Base-by-base conservation (phyloP, 2,797 vertebrate species). In the Knipowitschia caucasica region DNA sequence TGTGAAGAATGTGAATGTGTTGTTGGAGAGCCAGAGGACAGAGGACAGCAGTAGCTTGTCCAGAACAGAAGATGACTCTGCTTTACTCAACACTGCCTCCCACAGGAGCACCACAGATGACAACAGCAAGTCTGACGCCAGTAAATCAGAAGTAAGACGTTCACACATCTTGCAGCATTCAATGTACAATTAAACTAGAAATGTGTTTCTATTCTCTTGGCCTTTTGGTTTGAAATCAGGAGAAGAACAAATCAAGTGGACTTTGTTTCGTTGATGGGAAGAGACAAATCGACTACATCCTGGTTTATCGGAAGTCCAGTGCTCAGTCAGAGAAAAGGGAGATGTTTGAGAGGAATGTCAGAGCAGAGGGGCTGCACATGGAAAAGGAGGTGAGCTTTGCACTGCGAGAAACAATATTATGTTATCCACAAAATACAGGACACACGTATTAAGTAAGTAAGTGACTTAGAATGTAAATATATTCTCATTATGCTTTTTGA, bases 311-410 rank as follows among this genome's bases (percentile, higher is more conserved):
- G 81, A 96, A 95, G 88, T 92, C 93, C 67, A 94, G 81, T 56
- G 82, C 81, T 0, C 92, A 93, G 67, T 86, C 89, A 1, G 94
- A 95, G 74, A 96, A 95, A 77, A 92, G 94, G 71, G 94, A 96
- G 66, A 73, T 96, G 35, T 96, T 95, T 85, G 94, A 96, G 83
- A 88, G 94, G 69, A 96, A 96, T 80, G 90, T 96, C 56, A 91
- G 94, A 60, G 94, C 93, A 50, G 94, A 96, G 86, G 94, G 94
- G 50, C 69, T 96, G 53, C 92, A 94, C 35, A 93, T 94, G 92
- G 94, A 96, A 56, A 96, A 96, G 82, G 93, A 95, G 92, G 94
- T 93, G 36, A 21, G 18, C 36, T 39, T 3, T n/a, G n/a, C n/a
- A n/a, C n/a, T n/a, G n/a, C n/a, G n/a, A n/a, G n/a, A n/a, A n/a